phyloP scores from a whole-genome alignment of 2,888 invertebrate species.

The Lapara coniferarum region DNA sequence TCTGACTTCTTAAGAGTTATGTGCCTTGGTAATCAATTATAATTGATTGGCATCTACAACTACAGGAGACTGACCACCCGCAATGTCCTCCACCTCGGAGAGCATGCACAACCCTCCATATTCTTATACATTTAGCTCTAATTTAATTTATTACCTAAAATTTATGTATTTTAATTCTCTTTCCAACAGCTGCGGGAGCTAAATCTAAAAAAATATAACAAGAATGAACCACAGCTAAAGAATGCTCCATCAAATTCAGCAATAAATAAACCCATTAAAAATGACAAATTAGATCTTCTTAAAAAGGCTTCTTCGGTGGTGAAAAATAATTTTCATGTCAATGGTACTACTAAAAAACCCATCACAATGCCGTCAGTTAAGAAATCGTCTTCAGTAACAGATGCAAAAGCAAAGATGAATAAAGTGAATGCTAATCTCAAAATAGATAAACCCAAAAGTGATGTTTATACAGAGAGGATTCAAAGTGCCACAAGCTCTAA shows the following conservation, averaged over 20 bases:
- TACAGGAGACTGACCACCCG: too few relatives aligned
- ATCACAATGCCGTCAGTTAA: constrained; percentile 40
- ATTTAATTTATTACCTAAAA: too few relatives aligned
- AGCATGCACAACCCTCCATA: too few relatives aligned
- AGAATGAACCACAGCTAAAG: constrained; percentile 36
- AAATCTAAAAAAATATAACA: constrained; percentile 68
- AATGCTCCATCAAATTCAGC: constrained; percentile 34
- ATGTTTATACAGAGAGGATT: constrained; percentile 23
- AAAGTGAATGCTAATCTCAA: constrained; percentile 24
- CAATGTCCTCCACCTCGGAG: too few relatives aligned
- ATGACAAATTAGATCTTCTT: constrained; percentile 34
- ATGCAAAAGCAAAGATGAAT: constrained; percentile 35
- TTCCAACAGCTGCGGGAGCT: constrained; percentile 64
- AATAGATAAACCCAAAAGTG: constrained; percentile 29
- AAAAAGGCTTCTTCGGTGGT: constrained; percentile 31
- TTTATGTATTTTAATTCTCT: neutral
- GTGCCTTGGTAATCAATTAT: too few relatives aligned
- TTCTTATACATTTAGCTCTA: too few relatives aligned
- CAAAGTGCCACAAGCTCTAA: constrained; percentile 1
- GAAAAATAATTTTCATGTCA: constrained; percentile 49
- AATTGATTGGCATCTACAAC: too few relatives aligned
- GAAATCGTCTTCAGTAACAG: constrained; percentile 30
- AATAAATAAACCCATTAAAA: constrained; percentile 38
- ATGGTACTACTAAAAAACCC: constrained; percentile 46
- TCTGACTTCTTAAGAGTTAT: too few relatives aligned